Base-by-base conservation (phyloP, 2,888 invertebrate species). In the Hypselothyrea guttata region DNA sequence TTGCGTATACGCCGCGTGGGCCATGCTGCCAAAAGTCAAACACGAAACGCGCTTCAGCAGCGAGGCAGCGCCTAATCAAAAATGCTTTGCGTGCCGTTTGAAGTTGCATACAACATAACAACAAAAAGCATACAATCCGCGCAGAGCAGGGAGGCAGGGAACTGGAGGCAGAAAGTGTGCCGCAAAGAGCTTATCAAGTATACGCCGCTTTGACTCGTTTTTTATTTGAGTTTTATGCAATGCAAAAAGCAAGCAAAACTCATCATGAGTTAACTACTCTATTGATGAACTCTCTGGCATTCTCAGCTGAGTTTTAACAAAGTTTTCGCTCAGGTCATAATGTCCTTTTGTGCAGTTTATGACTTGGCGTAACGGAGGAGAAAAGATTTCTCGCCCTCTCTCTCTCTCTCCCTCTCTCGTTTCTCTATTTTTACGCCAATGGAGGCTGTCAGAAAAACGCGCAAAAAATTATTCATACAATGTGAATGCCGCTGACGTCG, bases 11-110 rank as follows among this genome's bases (percentile, higher is more conserved):
- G 85, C 75, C 65, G 62, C 60, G 49, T 65, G 52, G 31, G 47
- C 35, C 55, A 45, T 44, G 45, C 22, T 30, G 31, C 28, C 47
- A 37, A 74, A 67, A 78, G 83, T 75, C 64, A 76, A 75, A 82
- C 62, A 66, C 66, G 57, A 55, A 69, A 53, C 58, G 54, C 53
- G 63, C 63, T 22, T 22, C 22, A 22, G 22, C 22, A 22, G 22
- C 22, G 51, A 60, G 51, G 27, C 49, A 40, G 59, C 63, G 84
- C 69, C 85, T 78, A 85, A 79, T 79, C 78, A 85, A 83, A 78
- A 79, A 78, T 85, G 84, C 78, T 79, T 83, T 78, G 79, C 85
- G 66, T 78, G 79, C 71, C 62, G 71, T 71, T 64, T 73, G 75
- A 78, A 66, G 75, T 68, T 71, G 62, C 58, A 63, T 47, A 53